Evolutionary conservation across 2,797 vertebrate genomes (phyloP).

Genomic region (Myotis myotis): DNA sequence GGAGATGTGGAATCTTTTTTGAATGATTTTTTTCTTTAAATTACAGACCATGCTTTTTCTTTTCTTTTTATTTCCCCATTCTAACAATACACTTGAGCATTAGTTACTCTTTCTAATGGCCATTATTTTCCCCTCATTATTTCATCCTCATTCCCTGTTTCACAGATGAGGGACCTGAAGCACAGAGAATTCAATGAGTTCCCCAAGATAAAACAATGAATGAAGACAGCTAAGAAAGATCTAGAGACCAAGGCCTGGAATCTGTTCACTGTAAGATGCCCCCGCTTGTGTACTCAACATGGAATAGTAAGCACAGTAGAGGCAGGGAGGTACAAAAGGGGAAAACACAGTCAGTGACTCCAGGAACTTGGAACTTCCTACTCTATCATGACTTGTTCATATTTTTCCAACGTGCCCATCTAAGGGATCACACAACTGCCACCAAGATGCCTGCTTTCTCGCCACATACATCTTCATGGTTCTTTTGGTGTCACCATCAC

Average conservation of each 20-base stretch:
- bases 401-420: neutral
- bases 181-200: neutral
- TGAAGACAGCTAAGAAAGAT: neutral
- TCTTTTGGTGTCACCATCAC: neutral
- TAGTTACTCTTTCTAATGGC: neutral
- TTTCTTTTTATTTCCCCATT: neutral
- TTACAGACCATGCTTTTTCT: neutral
- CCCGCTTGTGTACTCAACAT: neutral
- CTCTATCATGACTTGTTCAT: neutral
- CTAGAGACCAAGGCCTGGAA: neutral
- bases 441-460: neutral
- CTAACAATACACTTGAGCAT: neutral
- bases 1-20: neutral
- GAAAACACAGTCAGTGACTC: neutral
- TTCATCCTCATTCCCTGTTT: neutral
- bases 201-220: neutral
- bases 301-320: neutral
- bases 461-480: accelerated
- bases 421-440: neutral
- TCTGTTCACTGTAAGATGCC: neutral
- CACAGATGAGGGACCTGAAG: neutral
- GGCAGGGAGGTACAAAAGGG: neutral
- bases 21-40: neutral
- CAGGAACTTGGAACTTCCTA: neutral
- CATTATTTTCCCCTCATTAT: neutral